Percentiles rank a stretch among this genome's conserved stretches.
phyloP scores from a whole-genome alignment of 2,888 invertebrate genomes.

The Bellardia bayeri region DNA sequence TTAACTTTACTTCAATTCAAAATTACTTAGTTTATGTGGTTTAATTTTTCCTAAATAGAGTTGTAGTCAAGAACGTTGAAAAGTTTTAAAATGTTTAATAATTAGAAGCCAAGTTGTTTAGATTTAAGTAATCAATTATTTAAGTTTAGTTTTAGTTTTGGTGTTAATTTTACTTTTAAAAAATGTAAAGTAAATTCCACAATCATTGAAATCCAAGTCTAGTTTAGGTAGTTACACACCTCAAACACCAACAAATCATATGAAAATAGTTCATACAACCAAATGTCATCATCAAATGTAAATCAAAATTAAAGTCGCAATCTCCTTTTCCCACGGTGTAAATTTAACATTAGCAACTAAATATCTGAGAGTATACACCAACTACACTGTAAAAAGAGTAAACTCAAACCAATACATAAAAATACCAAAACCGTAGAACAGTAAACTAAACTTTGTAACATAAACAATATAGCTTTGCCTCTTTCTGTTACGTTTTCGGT shows the following conservation, averaged over 20 bases:
- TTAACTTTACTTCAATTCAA: no score
- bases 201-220: background rate
- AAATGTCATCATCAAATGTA: background rate
- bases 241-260: background rate
- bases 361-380: background rate
- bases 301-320: background rate
- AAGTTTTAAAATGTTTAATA: slow-evolving; percentile 22
- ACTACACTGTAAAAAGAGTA: slow-evolving; percentile 62
- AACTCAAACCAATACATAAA: background rate
- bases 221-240: slow-evolving; percentile 26
- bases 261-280: slow-evolving; percentile 11
- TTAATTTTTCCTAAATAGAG: background rate
- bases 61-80: slow-evolving; percentile 6
- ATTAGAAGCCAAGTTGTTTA: slow-evolving; percentile 26
- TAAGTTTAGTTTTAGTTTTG: slow-evolving; percentile 50
- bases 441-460: slow-evolving; percentile 63
- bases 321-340: slow-evolving; percentile 33
- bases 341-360: slow-evolving; percentile 37
- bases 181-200: background rate
- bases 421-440: slow-evolving; percentile 41
- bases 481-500: slow-evolving; percentile 43
- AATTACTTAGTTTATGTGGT: slow-evolving; percentile 2
- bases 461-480: slow-evolving; percentile 57
- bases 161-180: slow-evolving; percentile 14
- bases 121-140: slow-evolving; percentile 44